Evolutionary conservation across 2,113 vertebrate species (phyloP).

Genomic region (Salvelinus namaycush): DNA sequence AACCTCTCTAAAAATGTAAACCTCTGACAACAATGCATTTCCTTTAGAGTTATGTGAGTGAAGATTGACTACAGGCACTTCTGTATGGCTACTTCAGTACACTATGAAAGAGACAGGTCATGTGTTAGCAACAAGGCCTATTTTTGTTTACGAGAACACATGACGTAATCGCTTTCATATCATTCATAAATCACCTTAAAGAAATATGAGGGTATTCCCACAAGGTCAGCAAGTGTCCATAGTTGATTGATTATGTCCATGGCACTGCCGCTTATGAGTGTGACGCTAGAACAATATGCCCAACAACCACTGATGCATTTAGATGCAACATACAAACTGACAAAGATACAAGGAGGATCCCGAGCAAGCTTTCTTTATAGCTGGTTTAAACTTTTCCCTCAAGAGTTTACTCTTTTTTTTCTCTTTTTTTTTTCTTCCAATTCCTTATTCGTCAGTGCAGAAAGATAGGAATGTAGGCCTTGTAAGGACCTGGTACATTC

Average conservation of each 20-base stretch:
- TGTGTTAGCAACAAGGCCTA: too few species aligned
- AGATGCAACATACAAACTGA: slow-evolving; percentile 7
- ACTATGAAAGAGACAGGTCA: neutral
- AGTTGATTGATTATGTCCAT: slow-evolving; percentile 17
- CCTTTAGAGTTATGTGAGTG: slow-evolving; percentile 3
- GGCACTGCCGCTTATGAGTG: slow-evolving; percentile 3
- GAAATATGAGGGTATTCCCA: neutral
- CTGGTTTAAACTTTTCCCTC: slow-evolving; percentile 34
- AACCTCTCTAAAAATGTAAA: slow-evolving; percentile 14
- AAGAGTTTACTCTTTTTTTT: neutral
- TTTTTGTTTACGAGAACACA: neutral
- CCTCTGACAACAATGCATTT: slow-evolving; percentile 32
- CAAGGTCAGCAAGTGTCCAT: slow-evolving; percentile 12
- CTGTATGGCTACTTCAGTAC: neutral
- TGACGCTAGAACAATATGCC: slow-evolving; percentile 5
- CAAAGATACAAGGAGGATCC: slow-evolving; percentile 1
- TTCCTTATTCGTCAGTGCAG: slow-evolving; percentile 50
- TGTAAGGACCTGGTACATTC: slow-evolving; percentile 49
- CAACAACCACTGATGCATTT: neutral
- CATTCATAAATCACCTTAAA: neutral
- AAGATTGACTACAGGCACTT: neutral
- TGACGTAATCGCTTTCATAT: neutral
- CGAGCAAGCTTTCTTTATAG: slow-evolving; percentile 30
- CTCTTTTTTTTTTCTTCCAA: slow-evolving; percentile 19
- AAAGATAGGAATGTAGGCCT: slow-evolving; percentile 28